Percentiles rank a stretch among this genome's conserved stretches.
Conservation (phyloP, 2,797 vertebrate species). For the Sebastes cheni region DNA sequence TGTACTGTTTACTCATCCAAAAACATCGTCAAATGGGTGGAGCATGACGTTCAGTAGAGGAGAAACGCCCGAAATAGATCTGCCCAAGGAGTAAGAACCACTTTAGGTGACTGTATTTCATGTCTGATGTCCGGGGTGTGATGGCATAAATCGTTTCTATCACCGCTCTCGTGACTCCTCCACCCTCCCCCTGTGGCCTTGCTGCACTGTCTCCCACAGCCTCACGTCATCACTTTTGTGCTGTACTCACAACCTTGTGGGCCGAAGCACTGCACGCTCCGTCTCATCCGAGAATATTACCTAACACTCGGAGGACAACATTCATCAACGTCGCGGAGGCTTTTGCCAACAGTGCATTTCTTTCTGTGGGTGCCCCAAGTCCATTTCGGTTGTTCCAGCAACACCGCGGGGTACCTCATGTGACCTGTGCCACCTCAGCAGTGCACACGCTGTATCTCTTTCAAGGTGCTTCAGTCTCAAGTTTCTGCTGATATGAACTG, state of each 20-base stretch:
- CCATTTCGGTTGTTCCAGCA: slow-evolving; percentile 64
- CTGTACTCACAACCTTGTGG: slow-evolving; percentile 74
- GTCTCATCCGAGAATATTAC: slow-evolving; percentile 79
- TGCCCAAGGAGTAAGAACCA: background rate
- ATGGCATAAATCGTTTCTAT: slow-evolving; percentile 21
- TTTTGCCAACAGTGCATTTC: slow-evolving; percentile 79
- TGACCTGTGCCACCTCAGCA: slow-evolving; percentile 56
- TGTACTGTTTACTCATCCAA: background rate
- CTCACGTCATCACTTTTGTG: slow-evolving; percentile 70
- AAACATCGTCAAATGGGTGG: background rate
- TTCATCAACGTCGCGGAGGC: slow-evolving; percentile 77
- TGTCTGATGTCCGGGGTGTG: background rate
- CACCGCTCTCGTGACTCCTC: slow-evolving; percentile 17
- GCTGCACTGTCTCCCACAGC: slow-evolving; percentile 31
- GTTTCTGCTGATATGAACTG: slow-evolving; percentile 55
- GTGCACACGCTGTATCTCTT: slow-evolving; percentile 32
- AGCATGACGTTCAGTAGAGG: background rate
- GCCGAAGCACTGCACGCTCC: slow-evolving; percentile 51
- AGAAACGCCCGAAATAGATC: background rate
- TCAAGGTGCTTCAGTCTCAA: slow-evolving; percentile 59
- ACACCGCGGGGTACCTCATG: slow-evolving; percentile 31
- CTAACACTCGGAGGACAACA: slow-evolving; percentile 79
- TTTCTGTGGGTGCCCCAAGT: slow-evolving; percentile 56
- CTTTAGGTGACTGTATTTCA: background rate
- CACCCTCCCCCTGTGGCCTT: slow-evolving; percentile 38